These are phyloP conservation scores for Gymnorhina tibicen DNA, from an alignment of 2,113 vertebrate species.

Conservation along the genomic window DNA sequence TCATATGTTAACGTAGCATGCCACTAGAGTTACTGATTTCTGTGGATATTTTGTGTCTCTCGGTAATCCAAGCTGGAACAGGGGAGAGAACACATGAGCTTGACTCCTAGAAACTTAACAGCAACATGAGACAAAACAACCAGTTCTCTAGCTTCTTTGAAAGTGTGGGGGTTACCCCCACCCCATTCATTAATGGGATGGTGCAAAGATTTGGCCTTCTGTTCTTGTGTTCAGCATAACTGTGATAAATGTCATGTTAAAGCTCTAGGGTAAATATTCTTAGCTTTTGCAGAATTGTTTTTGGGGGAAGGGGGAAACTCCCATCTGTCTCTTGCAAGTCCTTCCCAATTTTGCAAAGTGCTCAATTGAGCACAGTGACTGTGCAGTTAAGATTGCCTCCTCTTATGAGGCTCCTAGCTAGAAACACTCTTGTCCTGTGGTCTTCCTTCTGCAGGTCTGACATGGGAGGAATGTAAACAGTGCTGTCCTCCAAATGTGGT, in stretches of 20 bases:
- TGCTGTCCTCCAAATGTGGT: constrained; percentile 87
- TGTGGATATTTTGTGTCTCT: background rate
- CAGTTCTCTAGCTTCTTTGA: background rate
- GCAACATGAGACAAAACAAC: background rate
- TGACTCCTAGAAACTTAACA: background rate
- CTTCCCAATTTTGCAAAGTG: background rate
- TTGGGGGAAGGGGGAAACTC: background rate
- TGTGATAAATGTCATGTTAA: background rate
- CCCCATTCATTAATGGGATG: background rate
- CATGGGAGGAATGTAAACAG: constrained; percentile 88
- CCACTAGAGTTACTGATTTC: background rate
- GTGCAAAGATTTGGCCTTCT: background rate
- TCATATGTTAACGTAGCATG: background rate
- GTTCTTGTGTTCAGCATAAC: background rate
- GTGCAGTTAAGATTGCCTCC: background rate
- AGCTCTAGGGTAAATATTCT: background rate
- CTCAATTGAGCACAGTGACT: background rate
- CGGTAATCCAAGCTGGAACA: background rate
- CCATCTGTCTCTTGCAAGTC: background rate
- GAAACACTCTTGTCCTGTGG: background rate
- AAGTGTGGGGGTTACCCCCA: background rate
- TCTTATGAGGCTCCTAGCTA: background rate
- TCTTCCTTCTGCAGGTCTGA: constrained; percentile 78
- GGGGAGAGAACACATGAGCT: background rate
- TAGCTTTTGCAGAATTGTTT: background rate